A percentile compares a stretch with the other conserved stretches of the same genome.
Evolutionary conservation across 2,797 vertebrate genomes (phyloP).

Genomic region (Sphenopsis melanotis): DNA sequence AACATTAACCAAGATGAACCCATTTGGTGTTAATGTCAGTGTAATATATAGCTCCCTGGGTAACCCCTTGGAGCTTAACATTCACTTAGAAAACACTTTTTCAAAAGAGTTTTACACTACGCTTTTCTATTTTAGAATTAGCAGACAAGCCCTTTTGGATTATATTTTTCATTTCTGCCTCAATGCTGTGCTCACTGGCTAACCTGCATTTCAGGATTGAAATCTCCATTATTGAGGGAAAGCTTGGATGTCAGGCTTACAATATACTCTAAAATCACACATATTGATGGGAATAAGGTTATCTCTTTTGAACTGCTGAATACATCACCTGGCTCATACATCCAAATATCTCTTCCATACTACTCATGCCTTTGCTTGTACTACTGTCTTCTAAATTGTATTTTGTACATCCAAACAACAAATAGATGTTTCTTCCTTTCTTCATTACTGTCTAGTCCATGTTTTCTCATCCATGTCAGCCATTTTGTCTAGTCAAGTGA

Average conservation of each 20-base stretch:
- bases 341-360: neutral
- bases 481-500: neutral
- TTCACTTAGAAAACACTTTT: conserved; percentile 41
- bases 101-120: neutral
- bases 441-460: neutral
- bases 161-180: neutral
- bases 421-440: neutral
- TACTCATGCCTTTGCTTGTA: neutral
- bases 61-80: conserved; percentile 40
- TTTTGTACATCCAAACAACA: neutral
- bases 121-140: neutral
- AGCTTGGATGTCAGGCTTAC: neutral
- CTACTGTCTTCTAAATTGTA: neutral
- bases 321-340: neutral
- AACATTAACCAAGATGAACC: conserved; percentile 63
- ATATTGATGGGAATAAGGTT: neutral
- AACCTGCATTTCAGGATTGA: neutral
- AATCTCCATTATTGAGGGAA: neutral
- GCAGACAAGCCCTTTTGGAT: neutral
- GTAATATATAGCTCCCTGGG: conserved; percentile 55
- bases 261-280: neutral
- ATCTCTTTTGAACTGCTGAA: neutral
- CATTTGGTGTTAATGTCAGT: conserved; percentile 65
- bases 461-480: neutral
- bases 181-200: neutral